Base-by-base conservation (phyloP, 1,140 invertebrate genomes). In the Drosophila mayri region DNA sequence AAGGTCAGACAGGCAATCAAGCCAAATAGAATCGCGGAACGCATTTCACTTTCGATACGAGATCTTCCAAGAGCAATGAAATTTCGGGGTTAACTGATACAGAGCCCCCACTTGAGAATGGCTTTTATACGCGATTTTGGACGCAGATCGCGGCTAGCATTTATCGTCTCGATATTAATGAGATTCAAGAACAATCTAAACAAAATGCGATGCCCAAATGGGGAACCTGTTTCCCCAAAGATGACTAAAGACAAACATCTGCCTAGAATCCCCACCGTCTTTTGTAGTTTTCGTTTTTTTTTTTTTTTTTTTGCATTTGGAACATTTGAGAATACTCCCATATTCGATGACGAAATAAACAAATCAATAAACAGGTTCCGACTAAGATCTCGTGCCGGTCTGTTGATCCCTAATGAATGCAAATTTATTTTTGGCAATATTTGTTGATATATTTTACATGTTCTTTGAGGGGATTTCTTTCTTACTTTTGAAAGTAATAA, bases 111-210 rank as follows among this genome's bases (percentile, higher is more conserved):
- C 9, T 44, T 16, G 10, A n/a, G 16, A 16, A 20, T n/a, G 14
- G 30, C 55, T 66, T 67, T 83, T 87, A 77, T 87, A 87, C 41
- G 28, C 38, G 30, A 41, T 28, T 37, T 37, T 37, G 12, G 25
- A 20, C 35, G 22, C 14, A 37, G 40, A 25, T 49, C 49, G 14
- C 32, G 50, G 20, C 63, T 52, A 55, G 30, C 67, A 44, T 67
- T 87, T 87, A 87, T 80, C 84, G 80, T 58, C 35, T 67, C 16
- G 32, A 50, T 81, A 86, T 81, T 85, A 85, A 85, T 85, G 82
- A 75, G 73, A 86, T 85, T 85, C 82, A 85, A 85, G 82, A 86
- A 81, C 82, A 79, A 71, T 86, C 75, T 70, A 44, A 18, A 22
- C 52, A 85, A 75, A 81, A 68, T 64, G 58, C 81, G 43, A 50